phyloP scores from a whole-genome alignment of 2,888 invertebrate genomes.

The Blastobasis lacticolella region DNA sequence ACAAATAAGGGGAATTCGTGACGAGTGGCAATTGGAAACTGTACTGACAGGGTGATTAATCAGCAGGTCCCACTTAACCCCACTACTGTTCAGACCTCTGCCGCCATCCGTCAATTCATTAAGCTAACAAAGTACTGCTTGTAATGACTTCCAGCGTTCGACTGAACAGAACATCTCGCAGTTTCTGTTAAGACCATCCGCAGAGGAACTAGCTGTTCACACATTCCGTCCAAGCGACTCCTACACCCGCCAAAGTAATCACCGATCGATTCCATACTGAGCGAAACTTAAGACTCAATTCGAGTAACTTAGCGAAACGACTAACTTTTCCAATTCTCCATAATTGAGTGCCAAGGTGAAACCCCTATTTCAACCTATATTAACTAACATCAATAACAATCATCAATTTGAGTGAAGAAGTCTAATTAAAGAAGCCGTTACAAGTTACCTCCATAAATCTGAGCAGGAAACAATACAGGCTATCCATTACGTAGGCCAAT shows the following conservation, averaged over 20 bases:
- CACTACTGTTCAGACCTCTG: slow-evolving; percentile 64
- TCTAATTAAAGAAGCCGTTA: slow-evolving; percentile 73
- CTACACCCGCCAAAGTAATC: slow-evolving; percentile 8
- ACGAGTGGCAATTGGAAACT: slow-evolving; percentile 66
- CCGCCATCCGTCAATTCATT: slow-evolving; percentile 73
- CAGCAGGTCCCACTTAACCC: slow-evolving; percentile 70
- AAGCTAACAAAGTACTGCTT: slow-evolving; percentile 68
- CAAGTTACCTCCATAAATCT: slow-evolving; percentile 74
- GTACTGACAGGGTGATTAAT: slow-evolving; percentile 71
- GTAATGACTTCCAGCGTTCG: slow-evolving; percentile 57
- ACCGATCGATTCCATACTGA: slow-evolving; percentile 14
- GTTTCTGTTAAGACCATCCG: slow-evolving; percentile 10
- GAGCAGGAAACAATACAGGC: slow-evolving; percentile 65
- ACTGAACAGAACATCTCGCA: slow-evolving; percentile 35
- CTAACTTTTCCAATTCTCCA: slow-evolving; percentile 32
- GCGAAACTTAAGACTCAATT: slow-evolving; percentile 11
- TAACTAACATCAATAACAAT: slow-evolving; percentile 65
- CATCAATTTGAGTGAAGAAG: slow-evolving; percentile 69
- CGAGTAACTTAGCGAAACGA: slow-evolving; percentile 18
- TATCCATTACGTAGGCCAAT: slow-evolving; percentile 63
- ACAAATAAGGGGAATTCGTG: slow-evolving; percentile 51
- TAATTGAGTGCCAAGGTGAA: slow-evolving; percentile 38
- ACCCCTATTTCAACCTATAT: slow-evolving; percentile 40
- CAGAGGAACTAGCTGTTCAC: slow-evolving; percentile 3
- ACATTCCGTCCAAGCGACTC: slow-evolving; percentile 4